phyloP scores from a whole-genome alignment of 1,140 invertebrate species.

The Reticulitermes speratus region DNA sequence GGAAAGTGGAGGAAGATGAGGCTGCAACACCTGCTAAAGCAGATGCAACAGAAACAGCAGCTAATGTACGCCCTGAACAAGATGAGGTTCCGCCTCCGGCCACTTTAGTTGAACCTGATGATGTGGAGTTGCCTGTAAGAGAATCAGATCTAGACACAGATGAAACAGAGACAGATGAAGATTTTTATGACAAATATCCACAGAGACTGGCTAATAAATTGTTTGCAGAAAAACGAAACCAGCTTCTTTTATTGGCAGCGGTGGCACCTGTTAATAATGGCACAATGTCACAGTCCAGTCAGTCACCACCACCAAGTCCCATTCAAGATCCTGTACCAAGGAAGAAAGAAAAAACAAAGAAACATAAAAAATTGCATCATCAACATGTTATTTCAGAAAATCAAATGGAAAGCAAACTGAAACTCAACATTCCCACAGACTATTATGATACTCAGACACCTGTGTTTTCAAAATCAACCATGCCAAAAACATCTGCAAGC shows the following conservation, averaged over 20 bases:
- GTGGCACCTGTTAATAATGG: conserved; percentile 58
- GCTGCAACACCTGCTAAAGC: not conserved
- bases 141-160: conserved; percentile 82
- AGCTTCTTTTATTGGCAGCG: conserved; percentile 58
- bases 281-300: conserved; percentile 47
- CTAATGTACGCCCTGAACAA: not conserved
- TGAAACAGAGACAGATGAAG: conserved; percentile 80
- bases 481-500: conserved; percentile 15
- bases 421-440: conserved; percentile 27
- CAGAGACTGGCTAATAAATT: conserved; percentile 67
- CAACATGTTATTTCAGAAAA: conserved; percentile 23
- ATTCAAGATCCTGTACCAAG: conserved; percentile 41
- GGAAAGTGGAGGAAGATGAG: conserved; percentile 44
- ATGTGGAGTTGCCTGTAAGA: conserved; percentile 56
- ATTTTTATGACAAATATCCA: conserved; percentile 81
- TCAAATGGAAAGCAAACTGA: conserved; percentile 26
- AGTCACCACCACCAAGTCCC: conserved; percentile 32
- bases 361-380: conserved; percentile 36
- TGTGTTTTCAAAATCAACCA: not conserved
- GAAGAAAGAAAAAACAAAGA: conserved; percentile 59
- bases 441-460: conserved; percentile 24
- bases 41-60: conserved; percentile 30
- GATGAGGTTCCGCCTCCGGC: conserved; percentile 22
- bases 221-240: conserved; percentile 69
- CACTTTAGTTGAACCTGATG: conserved; percentile 41